Evolutionary conservation across 1,140 invertebrate species (phyloP), one percentile per base, ranked within the genome.

Genomic region (Brachionus sp.): DNA sequence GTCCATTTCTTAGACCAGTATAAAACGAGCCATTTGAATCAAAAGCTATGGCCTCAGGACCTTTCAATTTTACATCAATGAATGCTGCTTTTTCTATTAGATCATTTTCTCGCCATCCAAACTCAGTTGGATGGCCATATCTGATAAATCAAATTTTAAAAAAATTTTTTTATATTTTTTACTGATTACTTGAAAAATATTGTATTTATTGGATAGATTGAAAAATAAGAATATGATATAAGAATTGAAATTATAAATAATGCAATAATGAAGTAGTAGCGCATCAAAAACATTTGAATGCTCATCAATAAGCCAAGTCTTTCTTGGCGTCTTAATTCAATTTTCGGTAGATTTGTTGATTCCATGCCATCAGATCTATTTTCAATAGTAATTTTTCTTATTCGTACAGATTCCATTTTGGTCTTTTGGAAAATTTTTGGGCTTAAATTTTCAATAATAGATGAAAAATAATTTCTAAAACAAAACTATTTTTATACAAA

Each of bases 1-100:
- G 10, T 25, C 77, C 77, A n/a, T 80, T 80, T 42, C 50, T 57
- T 3, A 80, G 50, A 66, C 77, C 77, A 19, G 77, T 80, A 16
- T 39, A 62, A 33, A 80, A 42, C 3, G 77, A 57, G 77, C 77
- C 50, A 66, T 80, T 44, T 39, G 35, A n/a, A 23, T 44, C 77
- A 44, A 80, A 62, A 6, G 62, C 33, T 9, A 80, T 80, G 19
- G 77, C 62, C 23, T 80, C 77, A 35, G 77, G 77, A 13, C 77
- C 77, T 35, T 44, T 80, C n/a, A 80, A 12, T 80, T 80, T 57
- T 5, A 75, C 25, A 29, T 75, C 70, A 46, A 75, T 75, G 13
- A 75, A 75, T 46, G 46, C 42, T 29, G 39, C 70, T 75, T 44
- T 75, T 29, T 42, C 33, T 2, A 75, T 7, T 13, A 75, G 23